A percentile compares a stretch with the other conserved stretches of the same genome.
Conservation (phyloP, 2,113 vertebrate genomes). For the Aptenodytes patagonicus region DNA sequence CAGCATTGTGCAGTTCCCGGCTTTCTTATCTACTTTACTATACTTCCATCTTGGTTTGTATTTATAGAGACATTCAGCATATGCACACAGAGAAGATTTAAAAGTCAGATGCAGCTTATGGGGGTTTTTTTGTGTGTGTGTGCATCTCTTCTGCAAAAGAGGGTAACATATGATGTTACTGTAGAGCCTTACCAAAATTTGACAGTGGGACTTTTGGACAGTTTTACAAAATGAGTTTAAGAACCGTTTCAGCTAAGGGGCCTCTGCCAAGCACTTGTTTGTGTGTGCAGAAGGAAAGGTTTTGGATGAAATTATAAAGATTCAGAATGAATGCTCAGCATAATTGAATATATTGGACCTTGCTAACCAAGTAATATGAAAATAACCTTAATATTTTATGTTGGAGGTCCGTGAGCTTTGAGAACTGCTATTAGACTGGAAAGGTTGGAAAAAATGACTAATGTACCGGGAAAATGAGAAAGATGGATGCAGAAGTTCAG, state of each 20-base stretch:
- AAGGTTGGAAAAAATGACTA: not conserved
- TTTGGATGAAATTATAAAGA: not conserved
- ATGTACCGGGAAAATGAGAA: not conserved
- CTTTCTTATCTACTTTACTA: not conserved
- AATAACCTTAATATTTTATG: not conserved
- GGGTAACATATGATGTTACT: not conserved
- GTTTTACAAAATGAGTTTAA: not conserved
- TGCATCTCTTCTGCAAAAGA: not conserved
- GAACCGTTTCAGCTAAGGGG: not conserved
- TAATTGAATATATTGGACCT: not conserved
- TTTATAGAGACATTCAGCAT: not conserved
- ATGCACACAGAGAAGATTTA: not conserved
- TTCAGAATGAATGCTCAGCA: not conserved
- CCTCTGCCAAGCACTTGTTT: not conserved
- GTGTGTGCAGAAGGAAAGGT: not conserved
- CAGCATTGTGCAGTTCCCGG: not conserved
- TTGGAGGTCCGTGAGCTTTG: not conserved
- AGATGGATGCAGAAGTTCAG: not conserved
- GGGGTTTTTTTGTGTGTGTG: fast-evolving
- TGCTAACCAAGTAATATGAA: not conserved
- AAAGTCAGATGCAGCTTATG: not conserved
- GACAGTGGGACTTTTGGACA: not conserved
- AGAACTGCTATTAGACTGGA: not conserved
- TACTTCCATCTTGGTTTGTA: not conserved
- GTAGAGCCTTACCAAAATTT: not conserved